These are phyloP conservation scores for Anthoptus insignis DNA, from an alignment of 2,888 invertebrate genomes.

Conservation along the genomic window DNA sequence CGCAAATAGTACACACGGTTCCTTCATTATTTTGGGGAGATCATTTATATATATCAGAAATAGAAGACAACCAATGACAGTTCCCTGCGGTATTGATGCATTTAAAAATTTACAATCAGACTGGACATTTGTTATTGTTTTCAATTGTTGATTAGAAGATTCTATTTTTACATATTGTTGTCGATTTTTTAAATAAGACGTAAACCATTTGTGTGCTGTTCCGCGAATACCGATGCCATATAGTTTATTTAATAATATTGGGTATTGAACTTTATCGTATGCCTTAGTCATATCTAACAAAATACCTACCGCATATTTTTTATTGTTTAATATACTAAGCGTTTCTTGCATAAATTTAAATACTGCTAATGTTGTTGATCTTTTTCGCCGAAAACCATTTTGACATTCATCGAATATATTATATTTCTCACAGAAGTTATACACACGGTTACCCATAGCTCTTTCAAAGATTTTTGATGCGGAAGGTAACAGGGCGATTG, in stretches of 20 bases:
- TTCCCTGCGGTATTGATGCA: background rate
- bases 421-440: background rate
- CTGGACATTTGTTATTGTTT: no score
- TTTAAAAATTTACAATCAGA: background rate
- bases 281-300: no score
- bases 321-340: no score
- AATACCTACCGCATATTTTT: no score
- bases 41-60: background rate
- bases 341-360: no score
- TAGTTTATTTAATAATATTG: no score
- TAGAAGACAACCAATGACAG: background rate
- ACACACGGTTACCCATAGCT: background rate
- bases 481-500: background rate
- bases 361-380: background rate
- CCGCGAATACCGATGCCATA: no score
- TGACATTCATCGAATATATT: background rate
- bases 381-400: background rate
- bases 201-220: no score
- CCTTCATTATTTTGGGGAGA: background rate
- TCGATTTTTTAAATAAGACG: no score
- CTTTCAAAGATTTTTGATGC: background rate
- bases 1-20: background rate
- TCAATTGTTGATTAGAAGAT: background rate
- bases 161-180: background rate
- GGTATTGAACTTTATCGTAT: no score